These are phyloP conservation scores for Sterna hirundo DNA, from an alignment of 2,113 vertebrate genomes.

Conservation along the genomic window DNA sequence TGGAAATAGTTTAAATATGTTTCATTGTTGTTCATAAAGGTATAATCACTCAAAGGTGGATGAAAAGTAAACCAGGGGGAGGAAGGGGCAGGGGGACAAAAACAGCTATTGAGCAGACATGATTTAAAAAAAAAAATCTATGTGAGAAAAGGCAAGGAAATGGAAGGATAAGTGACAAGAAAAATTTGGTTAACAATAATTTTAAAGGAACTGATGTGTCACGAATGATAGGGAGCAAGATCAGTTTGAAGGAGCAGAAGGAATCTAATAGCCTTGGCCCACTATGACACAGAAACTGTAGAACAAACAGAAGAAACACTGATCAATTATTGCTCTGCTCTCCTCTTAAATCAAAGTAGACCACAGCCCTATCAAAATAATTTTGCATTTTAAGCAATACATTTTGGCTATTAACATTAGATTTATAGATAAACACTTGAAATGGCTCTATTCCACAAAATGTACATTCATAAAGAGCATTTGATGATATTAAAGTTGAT, in stretches of 20 bases:
- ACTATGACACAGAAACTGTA: neutral
- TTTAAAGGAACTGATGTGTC: neutral
- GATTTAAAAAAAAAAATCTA: neutral
- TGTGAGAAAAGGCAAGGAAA: neutral
- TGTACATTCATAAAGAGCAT: neutral
- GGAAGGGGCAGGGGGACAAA: neutral
- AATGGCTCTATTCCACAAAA: neutral
- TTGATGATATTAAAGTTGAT: neutral
- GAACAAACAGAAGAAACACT: neutral
- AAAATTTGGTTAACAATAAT: neutral
- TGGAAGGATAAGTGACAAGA: accelerated
- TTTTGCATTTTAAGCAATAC: neutral
- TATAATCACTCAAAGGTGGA: neutral
- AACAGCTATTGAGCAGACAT: neutral
- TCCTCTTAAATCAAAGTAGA: neutral
- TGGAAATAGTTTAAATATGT: neutral
- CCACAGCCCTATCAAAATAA: neutral
- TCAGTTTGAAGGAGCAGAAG: neutral
- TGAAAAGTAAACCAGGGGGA: neutral
- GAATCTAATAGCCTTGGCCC: neutral
- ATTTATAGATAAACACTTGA: neutral
- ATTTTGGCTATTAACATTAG: neutral
- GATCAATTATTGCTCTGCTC: neutral
- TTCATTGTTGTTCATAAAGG: neutral
- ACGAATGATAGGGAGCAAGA: neutral